Base-by-base conservation (phyloP, 1,140 invertebrate genomes). In the Calycopis cecrops region DNA sequence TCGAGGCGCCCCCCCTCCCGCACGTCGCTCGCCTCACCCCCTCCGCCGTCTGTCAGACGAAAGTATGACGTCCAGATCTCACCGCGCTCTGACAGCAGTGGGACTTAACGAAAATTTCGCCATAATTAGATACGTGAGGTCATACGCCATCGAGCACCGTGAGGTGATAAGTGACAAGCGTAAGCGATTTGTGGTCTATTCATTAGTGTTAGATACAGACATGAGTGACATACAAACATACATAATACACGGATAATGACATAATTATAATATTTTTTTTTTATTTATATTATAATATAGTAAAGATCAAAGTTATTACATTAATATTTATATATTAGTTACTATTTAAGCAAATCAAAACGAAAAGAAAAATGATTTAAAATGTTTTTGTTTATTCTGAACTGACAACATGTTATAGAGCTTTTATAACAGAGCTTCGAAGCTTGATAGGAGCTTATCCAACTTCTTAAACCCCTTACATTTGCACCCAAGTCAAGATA, bases 91-190 rank as follows among this genome's bases (percentile, higher is more conserved):
- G 63, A 67, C 61, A 64, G 61, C 53, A 61, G 64, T 66, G 63
- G 21, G 6, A 28, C 21, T 28, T 28, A 2, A 28, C 21, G 21
- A 28, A 40, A 40, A 12, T 12, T 40, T 40, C 14, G 38, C 38
- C 38, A 40, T 12, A 40, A 40, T 40, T 40, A 40, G 38, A 38
- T 38, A 38, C n/a, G 37, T 38, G 11, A 28, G 6, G 21, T 6
- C 21, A 6, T 28, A 28, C 2, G 21, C 21, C 2, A 28, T 28
- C 2, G 21, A 28, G 21, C 57, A 62, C 38, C 57, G 63, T 55
- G 69, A 75, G 73, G 71, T 59, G 73, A 61, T 73, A 73, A 75
- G 65, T 76, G 74, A 79, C 79, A 79, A 79, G 73, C 76, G 75
- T 78, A 76, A 69, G 59, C 69, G 74, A 63, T 76, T 63, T 73